Conservation (phyloP, 2,888 invertebrate species). For the Julus scanicus region DNA sequence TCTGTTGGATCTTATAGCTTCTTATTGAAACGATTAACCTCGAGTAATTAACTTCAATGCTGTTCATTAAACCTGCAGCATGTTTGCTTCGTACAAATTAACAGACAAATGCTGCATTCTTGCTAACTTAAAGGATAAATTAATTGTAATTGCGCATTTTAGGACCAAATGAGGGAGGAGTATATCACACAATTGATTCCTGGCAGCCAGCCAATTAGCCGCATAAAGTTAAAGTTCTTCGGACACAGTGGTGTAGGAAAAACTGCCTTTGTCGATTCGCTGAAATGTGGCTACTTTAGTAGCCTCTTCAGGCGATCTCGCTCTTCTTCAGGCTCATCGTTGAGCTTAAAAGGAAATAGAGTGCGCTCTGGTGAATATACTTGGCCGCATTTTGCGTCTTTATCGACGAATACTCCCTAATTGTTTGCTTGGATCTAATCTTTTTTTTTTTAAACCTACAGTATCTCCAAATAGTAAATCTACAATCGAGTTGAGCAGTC, state of each 20-base stretch:
- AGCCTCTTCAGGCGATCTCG: constrained; percentile 71
- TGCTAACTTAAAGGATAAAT: neutral
- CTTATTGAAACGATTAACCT: neutral
- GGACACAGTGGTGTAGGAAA: constrained; percentile 81
- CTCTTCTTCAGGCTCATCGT: constrained; percentile 59
- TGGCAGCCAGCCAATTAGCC: constrained; percentile 70
- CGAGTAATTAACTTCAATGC: neutral
- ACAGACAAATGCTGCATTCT: neutral
- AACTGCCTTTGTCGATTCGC: constrained; percentile 74
- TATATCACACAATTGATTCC: constrained; percentile 75
- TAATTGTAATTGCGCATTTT: neutral
- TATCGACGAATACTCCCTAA: neutral
- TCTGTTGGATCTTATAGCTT: neutral
- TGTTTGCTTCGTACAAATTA: neutral
- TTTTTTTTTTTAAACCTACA: constrained; percentile 55
- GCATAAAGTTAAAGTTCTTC: constrained; percentile 77
- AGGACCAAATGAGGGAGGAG: constrained; percentile 68
- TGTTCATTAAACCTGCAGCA: neutral
- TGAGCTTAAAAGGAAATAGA: constrained; percentile 53
- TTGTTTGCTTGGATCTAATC: neutral
- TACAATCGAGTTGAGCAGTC: constrained; percentile 59
- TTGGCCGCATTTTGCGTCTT: neutral
- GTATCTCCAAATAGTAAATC: constrained; percentile 59
- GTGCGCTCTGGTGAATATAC: constrained; percentile 53
- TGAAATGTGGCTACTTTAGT: constrained; percentile 76